Evolutionary conservation across 2,113 vertebrate genomes (phyloP).

Genomic region (Chaenogobius annularis): DNA sequence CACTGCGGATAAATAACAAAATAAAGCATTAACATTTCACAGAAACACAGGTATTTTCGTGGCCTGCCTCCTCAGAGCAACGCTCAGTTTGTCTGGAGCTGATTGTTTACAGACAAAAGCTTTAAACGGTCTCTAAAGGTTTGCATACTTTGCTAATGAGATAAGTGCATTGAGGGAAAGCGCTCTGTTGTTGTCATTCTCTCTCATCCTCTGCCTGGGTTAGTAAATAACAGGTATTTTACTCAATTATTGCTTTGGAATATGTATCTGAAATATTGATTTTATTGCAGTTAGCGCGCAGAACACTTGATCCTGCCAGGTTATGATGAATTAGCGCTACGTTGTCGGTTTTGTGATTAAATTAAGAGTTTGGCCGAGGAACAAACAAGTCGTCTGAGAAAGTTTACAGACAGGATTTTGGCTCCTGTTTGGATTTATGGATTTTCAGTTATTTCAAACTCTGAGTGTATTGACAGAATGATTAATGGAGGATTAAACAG

Average conservation of each 20-base stretch:
- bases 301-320: background rate
- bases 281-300: background rate
- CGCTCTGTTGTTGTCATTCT: background rate
- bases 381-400: background rate
- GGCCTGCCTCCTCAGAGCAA: background rate
- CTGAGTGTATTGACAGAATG: background rate
- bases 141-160: conserved; percentile 20
- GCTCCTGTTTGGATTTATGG: conserved; percentile 3
- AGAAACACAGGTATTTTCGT: background rate
- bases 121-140: conserved; percentile 17
- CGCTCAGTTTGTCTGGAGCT: background rate
- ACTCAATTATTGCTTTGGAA: background rate
- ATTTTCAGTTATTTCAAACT: background rate
- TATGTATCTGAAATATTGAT: background rate
- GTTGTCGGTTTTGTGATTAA: background rate
- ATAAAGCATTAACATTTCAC: background rate
- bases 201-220: background rate
- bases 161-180: conserved; percentile 1
- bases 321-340: background rate
- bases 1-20: background rate
- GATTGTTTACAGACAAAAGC: conserved; percentile 13
- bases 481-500: background rate
- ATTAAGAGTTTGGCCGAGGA: conserved; percentile 11
- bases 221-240: background rate
- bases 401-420: conserved; percentile 6